Base-by-base conservation (phyloP, 2,888 invertebrate species). In the Nomada flava region DNA sequence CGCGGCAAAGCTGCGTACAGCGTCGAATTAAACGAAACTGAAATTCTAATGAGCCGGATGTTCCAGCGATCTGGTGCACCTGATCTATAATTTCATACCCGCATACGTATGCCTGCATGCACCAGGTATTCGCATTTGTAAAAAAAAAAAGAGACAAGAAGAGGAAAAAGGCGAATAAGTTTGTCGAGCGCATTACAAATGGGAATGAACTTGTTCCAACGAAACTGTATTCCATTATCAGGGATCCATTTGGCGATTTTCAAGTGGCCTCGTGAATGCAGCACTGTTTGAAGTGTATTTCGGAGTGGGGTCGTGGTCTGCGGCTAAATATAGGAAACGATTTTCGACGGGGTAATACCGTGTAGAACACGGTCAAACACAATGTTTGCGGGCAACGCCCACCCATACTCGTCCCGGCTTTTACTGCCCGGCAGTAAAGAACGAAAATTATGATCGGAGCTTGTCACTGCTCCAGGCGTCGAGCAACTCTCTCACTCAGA, bases 351-450 rank as follows among this genome's bases (percentile, higher is more conserved):
- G 71, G 86, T 89, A 91, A 90, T 88, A 77, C 72, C 76, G 72
- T 55, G 83, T 70, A 88, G 91, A 92, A 90, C 89, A 89, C 89
- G 90, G 92, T 91, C 90, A 91, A 92, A 91, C 89, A 91, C 92
- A 92, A 91, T 92, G 92, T 93, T 93, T 92, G 92, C 92, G 77
- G 91, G 92, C 91, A 84, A 93, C 93, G 92, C 93, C 93, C 92
- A 92, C 89, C 89, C 89, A 91, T 91, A 90, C 90, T 90, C 90
- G 89, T 87, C 90, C 88, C 69, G 86, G 90, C 86, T 92, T 91
- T 92, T 92, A 92, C 91, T 90, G 91, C 92, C 90, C 59, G 85
- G 92, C 90, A 91, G 91, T 92, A 92, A 92, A 92, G 90, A 91
- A 91, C 91, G 90, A 92, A 91, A 92, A 92, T 92, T 92, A 92